Conservation (phyloP, 2,797 vertebrate genomes). For the Ctenopoma kingsleyae region DNA sequence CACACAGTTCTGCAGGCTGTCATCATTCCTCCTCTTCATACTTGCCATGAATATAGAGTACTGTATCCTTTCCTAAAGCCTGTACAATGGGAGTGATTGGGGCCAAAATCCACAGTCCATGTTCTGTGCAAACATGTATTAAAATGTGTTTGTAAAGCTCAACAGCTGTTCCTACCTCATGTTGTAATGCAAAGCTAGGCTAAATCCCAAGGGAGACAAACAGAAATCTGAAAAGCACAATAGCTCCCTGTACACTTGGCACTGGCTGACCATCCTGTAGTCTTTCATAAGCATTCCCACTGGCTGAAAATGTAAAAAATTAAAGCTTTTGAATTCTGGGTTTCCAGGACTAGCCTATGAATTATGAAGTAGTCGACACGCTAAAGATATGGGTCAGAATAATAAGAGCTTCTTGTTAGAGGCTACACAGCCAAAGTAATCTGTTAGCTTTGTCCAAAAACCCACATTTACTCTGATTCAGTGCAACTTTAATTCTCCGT, state of each 20-base stretch:
- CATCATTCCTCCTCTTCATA: too few species aligned
- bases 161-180: too few species aligned
- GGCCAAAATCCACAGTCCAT: too few species aligned
- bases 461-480: constrained; percentile 1
- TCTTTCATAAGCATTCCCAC: constrained; percentile 6
- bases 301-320: constrained; percentile 24
- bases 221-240: constrained; percentile 21
- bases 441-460: constrained; percentile 14
- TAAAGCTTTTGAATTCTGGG: constrained; percentile 32
- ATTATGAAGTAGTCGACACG: constrained; percentile 36
- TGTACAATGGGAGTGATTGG: too few species aligned
- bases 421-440: constrained; percentile 19
- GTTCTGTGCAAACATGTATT: too few species aligned
- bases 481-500: constrained; percentile 6
- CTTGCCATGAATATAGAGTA: too few species aligned
- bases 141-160: too few species aligned
- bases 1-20: too few species aligned
- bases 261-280: constrained; percentile 4
- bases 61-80: too few species aligned
- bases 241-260: neutral
- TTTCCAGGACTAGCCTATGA: constrained; percentile 29
- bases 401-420: constrained; percentile 19
- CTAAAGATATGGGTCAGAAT: neutral
- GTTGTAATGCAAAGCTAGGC: too few species aligned
- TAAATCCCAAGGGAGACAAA: constrained; percentile 23